A percentile compares a stretch with the other conserved stretches of the same genome.
These are phyloP conservation scores for Malurus splendens DNA, from an alignment of 2,797 vertebrate genomes.

Conservation along the genomic window DNA sequence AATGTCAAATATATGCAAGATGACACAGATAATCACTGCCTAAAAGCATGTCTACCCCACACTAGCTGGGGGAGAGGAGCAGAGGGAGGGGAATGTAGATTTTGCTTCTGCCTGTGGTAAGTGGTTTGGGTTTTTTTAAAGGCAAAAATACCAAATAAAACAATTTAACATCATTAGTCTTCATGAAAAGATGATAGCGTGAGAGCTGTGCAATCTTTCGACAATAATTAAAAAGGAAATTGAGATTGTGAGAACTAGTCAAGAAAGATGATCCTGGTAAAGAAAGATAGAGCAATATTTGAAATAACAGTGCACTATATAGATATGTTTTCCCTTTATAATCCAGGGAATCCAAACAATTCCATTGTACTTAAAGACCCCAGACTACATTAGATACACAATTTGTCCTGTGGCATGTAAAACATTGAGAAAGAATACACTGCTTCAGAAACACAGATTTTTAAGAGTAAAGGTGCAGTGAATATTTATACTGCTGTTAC, in stretches of 20 bases:
- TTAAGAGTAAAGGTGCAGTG: background rate
- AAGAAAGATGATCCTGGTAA: background rate
- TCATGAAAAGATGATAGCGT: background rate
- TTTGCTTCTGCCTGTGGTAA: background rate
- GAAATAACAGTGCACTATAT: background rate
- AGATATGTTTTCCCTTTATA: background rate
- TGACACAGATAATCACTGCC: background rate
- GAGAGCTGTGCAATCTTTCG: background rate
- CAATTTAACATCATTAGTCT: background rate
- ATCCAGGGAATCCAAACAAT: background rate
- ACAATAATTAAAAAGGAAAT: slow-evolving; percentile 1
- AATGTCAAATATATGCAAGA: slow-evolving; percentile 23
- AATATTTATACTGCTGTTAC: background rate
- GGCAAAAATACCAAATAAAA: background rate
- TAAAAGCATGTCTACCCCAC: background rate
- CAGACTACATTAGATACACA: background rate
- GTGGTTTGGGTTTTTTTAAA: background rate
- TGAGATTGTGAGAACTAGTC: background rate
- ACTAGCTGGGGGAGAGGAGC: background rate
- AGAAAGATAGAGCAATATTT: background rate
- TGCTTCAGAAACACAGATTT: background rate
- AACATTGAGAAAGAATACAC: background rate
- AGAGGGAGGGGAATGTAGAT: background rate
- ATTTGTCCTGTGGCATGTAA: background rate
- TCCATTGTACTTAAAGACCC: background rate